Evolutionary conservation across 2,797 vertebrate species (phyloP).

Genomic region (Eulemur mongoz): DNA sequence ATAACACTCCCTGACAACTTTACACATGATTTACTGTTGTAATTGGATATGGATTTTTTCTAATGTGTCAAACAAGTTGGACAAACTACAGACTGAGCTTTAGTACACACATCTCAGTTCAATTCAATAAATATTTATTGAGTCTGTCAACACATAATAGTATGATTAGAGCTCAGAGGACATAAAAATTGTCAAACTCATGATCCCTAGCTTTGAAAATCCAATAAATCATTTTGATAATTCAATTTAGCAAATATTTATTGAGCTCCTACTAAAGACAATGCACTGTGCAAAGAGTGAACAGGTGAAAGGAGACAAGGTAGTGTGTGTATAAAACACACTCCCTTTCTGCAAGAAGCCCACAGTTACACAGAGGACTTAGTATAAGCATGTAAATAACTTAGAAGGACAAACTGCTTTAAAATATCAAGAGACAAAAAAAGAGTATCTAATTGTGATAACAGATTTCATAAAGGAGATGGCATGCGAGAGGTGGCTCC

Average conservation of each 20-base stretch:
- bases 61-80: constrained; percentile 57
- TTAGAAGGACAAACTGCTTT: background rate
- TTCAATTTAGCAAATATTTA: constrained; percentile 73
- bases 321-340: background rate
- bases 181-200: constrained; percentile 50
- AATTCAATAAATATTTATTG: constrained; percentile 77
- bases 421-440: background rate
- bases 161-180: constrained; percentile 61
- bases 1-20: constrained; percentile 39
- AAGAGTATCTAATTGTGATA: background rate
- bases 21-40: constrained; percentile 63
- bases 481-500: background rate
- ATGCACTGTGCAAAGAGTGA: background rate
- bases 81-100: constrained; percentile 60
- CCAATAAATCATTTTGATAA: constrained; percentile 71
- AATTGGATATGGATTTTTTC: constrained; percentile 73
- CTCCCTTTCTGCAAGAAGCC: background rate
- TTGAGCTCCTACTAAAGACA: constrained; percentile 40
- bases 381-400: background rate
- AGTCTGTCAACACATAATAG: constrained; percentile 61
- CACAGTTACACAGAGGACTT: background rate
- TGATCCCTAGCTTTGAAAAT: constrained; percentile 65
- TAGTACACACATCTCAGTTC: constrained; percentile 59
- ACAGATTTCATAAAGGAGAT: background rate
- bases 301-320: background rate